Percentiles rank a stretch among this genome's conserved stretches.
phyloP scores from a whole-genome alignment of 2,797 vertebrate genomes.

The Oophaga sylvatica region DNA sequence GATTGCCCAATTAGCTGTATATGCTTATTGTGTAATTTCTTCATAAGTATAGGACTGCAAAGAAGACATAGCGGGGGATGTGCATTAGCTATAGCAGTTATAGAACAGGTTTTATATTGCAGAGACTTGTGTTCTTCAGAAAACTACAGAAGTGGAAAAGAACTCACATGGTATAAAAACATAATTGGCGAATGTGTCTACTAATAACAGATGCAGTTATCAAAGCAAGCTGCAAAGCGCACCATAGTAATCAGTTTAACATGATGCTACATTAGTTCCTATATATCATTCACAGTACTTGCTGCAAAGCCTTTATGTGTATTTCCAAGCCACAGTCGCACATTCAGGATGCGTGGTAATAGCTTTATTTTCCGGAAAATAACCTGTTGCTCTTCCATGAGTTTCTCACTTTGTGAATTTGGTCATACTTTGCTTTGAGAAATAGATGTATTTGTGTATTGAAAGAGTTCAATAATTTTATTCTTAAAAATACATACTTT shows the following conservation, averaged over 20 bases:
- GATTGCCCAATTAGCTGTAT: slow-evolving; percentile 1
- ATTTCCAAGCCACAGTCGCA: background rate
- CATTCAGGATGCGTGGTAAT: no score
- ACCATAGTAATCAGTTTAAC: background rate
- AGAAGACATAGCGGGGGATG: background rate
- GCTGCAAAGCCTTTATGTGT: background rate
- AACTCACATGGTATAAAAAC: background rate
- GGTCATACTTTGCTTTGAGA: no score
- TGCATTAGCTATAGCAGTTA: background rate
- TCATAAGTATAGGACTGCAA: background rate
- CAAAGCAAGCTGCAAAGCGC: background rate
- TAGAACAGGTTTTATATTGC: background rate
- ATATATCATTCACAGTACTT: background rate
- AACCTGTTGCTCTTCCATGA: no score
- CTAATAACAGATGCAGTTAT: background rate
- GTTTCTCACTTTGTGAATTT: no score
- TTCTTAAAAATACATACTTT: no score
- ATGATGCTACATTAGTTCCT: background rate
- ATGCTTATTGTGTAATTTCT: background rate
- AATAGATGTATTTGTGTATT: no score
- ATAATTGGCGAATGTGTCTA: background rate
- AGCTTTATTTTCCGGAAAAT: no score
- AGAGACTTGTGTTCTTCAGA: background rate
- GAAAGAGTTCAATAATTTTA: no score
- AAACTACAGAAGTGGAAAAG: background rate